Evolutionary conservation across 2,113 vertebrate species (phyloP).

Genomic region (Catharus fuscescens): DNA sequence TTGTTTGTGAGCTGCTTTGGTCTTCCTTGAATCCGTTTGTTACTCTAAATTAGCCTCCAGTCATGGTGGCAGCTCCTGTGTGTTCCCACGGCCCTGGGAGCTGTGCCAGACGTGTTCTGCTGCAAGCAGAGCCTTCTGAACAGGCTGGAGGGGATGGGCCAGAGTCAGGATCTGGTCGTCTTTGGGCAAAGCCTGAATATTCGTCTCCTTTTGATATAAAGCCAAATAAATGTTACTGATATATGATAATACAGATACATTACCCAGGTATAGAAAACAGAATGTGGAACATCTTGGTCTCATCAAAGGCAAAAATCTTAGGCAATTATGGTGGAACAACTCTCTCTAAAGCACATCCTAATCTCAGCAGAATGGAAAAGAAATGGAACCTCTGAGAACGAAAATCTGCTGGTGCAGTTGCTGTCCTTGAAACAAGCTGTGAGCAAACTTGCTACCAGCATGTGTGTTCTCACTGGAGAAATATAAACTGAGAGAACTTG

Average conservation of each 20-base stretch:
- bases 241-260: background rate
- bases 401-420: background rate
- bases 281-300: background rate
- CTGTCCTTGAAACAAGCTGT: background rate
- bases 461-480: background rate
- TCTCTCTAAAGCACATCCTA: background rate
- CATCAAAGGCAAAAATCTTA: background rate
- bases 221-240: background rate
- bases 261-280: background rate
- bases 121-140: background rate
- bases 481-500: background rate
- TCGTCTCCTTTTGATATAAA: background rate
- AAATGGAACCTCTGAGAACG: background rate
- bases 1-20: constrained; percentile 22
- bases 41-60: background rate
- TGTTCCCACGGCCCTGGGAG: background rate
- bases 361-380: constrained; percentile 2
- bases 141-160: background rate
- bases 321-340: background rate
- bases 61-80: background rate
- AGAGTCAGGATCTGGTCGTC: background rate
- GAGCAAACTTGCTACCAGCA: background rate
- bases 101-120: background rate
- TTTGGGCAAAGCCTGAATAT: background rate
- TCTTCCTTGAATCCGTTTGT: constrained; percentile 7